phyloP scores from a whole-genome alignment of 2,113 vertebrate species.

The Anoura caudifer region DNA sequence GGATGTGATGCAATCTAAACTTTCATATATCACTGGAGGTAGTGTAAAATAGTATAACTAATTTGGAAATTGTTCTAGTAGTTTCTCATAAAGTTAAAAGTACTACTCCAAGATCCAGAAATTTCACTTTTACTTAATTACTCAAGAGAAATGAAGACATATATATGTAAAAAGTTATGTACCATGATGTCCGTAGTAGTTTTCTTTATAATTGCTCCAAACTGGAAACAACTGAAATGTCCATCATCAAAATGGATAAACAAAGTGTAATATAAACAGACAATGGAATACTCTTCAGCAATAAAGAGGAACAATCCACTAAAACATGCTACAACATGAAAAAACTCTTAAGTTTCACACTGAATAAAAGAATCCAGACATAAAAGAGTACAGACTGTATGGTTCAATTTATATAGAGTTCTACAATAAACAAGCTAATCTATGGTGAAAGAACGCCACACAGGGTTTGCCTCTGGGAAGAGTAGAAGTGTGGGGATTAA shows the following conservation, averaged over 20 bases:
- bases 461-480: neutral
- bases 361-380: neutral
- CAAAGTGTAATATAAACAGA: neutral
- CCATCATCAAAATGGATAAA: neutral
- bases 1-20: neutral
- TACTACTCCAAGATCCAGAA: neutral
- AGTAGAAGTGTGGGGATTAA: neutral
- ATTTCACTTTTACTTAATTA: neutral
- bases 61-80: neutral
- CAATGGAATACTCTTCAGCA: neutral
- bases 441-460: neutral
- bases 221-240: neutral
- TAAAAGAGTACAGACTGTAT: neutral
- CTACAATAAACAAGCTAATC: neutral
- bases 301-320: neutral
- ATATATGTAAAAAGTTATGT: neutral
- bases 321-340: neutral
- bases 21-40: neutral
- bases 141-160: slow-evolving; percentile 24
- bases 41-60: neutral
- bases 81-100: slow-evolving; percentile 18
- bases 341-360: neutral
- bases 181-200: neutral
- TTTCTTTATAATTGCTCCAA: neutral
- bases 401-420: neutral